Conservation (phyloP, 1,140 invertebrate genomes). For the Pantala flavescens region DNA sequence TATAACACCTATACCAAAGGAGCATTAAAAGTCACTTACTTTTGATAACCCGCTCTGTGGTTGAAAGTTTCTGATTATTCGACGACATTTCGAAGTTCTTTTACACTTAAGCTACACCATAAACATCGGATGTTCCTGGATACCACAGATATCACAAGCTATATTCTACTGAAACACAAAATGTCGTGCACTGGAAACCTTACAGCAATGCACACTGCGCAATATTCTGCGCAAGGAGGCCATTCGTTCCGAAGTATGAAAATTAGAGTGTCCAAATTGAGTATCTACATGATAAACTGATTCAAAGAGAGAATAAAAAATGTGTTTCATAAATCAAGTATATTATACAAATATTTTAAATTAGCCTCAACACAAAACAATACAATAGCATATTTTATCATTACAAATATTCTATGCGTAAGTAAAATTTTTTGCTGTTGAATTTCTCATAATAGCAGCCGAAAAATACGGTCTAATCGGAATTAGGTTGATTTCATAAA, state of each 20-base stretch:
- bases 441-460: slow-evolving; percentile 1
- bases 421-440: background rate
- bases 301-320: too few species aligned
- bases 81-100: slow-evolving; percentile 39
- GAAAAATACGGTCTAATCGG: slow-evolving; percentile 9
- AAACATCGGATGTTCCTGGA: slow-evolving; percentile 8
- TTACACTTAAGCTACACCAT: slow-evolving; percentile 1
- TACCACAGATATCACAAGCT: slow-evolving; percentile 9
- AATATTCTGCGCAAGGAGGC: background rate
- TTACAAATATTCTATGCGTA: too few species aligned
- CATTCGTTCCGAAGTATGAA: background rate
- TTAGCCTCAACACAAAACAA: too few species aligned
- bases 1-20: slow-evolving; percentile 2
- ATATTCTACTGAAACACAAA: slow-evolving; percentile 7
- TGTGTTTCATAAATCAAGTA: too few species aligned
- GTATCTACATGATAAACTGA: too few species aligned
- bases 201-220: slow-evolving; percentile 2
- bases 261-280: background rate
- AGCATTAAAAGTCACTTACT: slow-evolving; percentile 42
- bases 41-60: slow-evolving; percentile 61
- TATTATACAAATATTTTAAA: too few species aligned
- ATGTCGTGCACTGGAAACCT: slow-evolving; percentile 7
- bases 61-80: slow-evolving; percentile 53
- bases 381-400: too few species aligned
- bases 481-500: background rate